Evolutionary conservation across 2,888 invertebrate genomes (phyloP), one percentile per base, ranked within the genome.

Genomic region (Lasius fuliginosus): DNA sequence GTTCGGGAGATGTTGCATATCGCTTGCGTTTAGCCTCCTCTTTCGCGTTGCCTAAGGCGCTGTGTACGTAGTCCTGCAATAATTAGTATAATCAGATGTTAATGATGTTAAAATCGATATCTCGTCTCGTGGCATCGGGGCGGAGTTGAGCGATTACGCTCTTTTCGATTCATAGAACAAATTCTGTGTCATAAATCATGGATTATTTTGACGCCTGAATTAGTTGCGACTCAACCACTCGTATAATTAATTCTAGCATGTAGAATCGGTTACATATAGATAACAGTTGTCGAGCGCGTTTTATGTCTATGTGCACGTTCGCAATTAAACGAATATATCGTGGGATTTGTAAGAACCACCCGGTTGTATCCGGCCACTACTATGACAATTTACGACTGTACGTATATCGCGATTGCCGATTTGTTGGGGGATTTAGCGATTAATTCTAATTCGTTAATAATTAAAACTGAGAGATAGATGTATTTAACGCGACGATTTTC

Each of bases 51-150:
- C 73, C 79, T 79, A 71, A 79, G 73, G 73, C 76, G 30, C 11
- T 15, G 27, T 73, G 15, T 77, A 46, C 42, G 40, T 23, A 68
- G 68, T 42, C 65, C 71, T 65, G 58, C 82, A 73, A 87, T 87
- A 85, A 89, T 89, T 89, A 85, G 73, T 73, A 56, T 87, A 90
- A 90, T 89, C 73, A 60, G 33, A 68, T 68, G n/a, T 75, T 86
- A 86, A 88, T 60, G 81, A 86, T 69, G 84, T 86, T 87, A 87
- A 87, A 87, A 64, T 82, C 76, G 67, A 58, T 82, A 68, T 65
- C 81, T 11, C 68, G 58, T 64, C 33, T 53, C 68, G 36, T 33
- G 60, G 15, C 49, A 30, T 64, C 79, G 23, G 12, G 18, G 30
- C 33, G 42, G 11, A 60, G 74, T 64, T 76, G 12, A 27, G 27